Evolutionary conservation across 2,797 vertebrate species (phyloP).

Genomic region (Hoplostethus mediterraneus): DNA sequence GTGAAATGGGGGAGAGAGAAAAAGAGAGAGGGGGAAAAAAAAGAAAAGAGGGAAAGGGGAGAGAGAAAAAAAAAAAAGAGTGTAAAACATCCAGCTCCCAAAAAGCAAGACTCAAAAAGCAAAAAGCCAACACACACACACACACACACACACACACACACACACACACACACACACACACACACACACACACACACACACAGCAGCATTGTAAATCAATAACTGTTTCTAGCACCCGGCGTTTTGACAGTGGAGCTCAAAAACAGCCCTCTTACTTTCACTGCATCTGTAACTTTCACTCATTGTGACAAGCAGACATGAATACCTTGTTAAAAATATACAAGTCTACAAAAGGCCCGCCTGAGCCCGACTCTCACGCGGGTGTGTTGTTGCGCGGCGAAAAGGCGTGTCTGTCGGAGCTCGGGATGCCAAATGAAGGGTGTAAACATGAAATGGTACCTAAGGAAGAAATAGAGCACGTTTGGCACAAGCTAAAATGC

Average conservation of each 20-base stretch:
- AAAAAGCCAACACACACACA: constrained; percentile 39
- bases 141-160: constrained; percentile 18
- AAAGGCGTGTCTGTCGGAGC: constrained; percentile 40
- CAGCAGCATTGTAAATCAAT: constrained; percentile 62
- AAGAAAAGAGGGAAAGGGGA: neutral
- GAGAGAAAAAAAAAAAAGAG: constrained; percentile 52
- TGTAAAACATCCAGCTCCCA: constrained; percentile 67
- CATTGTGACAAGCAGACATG: constrained; percentile 63
- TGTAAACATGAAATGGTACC: constrained; percentile 66
- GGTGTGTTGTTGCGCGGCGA: neutral
- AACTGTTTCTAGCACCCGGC: constrained; percentile 38
- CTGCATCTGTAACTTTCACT: constrained; percentile 52
- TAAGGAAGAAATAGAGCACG: constrained; percentile 63
- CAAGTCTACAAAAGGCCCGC: constrained; percentile 40
- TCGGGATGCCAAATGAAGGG: constrained; percentile 58
- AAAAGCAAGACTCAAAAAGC: constrained; percentile 25
- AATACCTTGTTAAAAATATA: constrained; percentile 72
- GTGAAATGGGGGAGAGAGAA: constrained; percentile 78
- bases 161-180: constrained; percentile 9
- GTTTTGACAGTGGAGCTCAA: constrained; percentile 45
- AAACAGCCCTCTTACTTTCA: constrained; percentile 27
- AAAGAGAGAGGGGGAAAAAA: constrained; percentile 51
- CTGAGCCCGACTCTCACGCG: constrained; percentile 1
- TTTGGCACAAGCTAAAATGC: constrained; percentile 55
- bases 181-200: constrained; percentile 3